Base-by-base conservation (phyloP, 2,113 vertebrate genomes). In the Pterocles burchelli region DNA sequence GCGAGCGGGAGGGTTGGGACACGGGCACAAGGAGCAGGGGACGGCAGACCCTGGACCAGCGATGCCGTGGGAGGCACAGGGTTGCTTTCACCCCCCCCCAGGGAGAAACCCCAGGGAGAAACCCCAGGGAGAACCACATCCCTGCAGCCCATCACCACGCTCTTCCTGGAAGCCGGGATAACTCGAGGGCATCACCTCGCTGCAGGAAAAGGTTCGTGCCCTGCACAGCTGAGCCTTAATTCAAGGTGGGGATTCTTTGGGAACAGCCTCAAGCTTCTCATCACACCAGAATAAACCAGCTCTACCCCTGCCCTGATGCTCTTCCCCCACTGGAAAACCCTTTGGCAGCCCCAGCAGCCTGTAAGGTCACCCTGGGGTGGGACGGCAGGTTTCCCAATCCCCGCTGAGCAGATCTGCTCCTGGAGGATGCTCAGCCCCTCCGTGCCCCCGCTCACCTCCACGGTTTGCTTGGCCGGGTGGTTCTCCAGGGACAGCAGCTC, bases 391-490 rank as follows among this genome's bases (percentile, higher is more conserved):
- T 18, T 43, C 51, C 55, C n/a, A 46, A 0, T 1, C 11, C 55
- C 15, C 6, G 4, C 28, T 21, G 61, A 55, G 75, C 33, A n/a
- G 49, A 18, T 33, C 5, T 49, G 36, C 52, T 67, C 36, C 36
- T 48, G 31, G 28, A 17, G 1, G 3, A 28, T 16, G 12, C 57
- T 3, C 0, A 1, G 59, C 24, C 11, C 22, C 22, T 3, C 54
- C 22, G 0, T 2, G 4, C 0, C 14, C 57, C 48, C 7, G 5
- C 94, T 97, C 95, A 99, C 99, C 99, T 99, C 99, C 8, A 99
- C 98, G 0, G 99, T 99, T 95, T 38, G 38, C 83, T 99, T 99
- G 97, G 99, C 99, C 0, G 99, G 99, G 96, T 99, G 99, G 96
- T 99, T 99, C 90, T 99, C 99, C 96, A 98, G 97, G 81, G 99